Conservation (phyloP, 2,113 vertebrate genomes). For the Cryptomyrus ogoouensis region DNA sequence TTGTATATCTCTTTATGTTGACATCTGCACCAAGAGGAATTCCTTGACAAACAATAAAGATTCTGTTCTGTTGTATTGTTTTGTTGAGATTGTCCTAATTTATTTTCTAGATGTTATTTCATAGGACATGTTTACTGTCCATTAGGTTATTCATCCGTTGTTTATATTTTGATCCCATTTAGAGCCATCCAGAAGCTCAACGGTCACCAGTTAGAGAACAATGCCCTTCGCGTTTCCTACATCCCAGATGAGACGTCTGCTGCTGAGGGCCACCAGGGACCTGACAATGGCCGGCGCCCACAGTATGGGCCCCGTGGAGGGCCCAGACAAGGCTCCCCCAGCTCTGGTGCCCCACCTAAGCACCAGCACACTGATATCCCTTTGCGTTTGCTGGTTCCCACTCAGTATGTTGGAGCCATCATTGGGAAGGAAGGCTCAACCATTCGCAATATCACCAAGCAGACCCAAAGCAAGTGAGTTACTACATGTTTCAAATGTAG, state of each 20-base stretch:
- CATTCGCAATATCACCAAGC: constrained; percentile 92
- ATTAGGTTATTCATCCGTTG: neutral
- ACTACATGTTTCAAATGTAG: neutral
- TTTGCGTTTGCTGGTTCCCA: constrained; percentile 86
- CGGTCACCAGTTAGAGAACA: constrained; percentile 86
- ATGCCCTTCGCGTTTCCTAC: constrained; percentile 80
- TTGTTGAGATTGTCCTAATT: neutral
- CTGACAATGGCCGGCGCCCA: constrained; percentile 73
- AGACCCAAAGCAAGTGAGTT: constrained; percentile 92
- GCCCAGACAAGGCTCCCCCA: constrained; percentile 71
- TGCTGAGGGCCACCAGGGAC: constrained; percentile 59
- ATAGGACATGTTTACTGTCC: neutral
- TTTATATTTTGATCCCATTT: neutral
- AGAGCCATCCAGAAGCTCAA: constrained; percentile 94
- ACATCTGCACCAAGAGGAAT: neutral
- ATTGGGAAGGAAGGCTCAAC: constrained; percentile 93
- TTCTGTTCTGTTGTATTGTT: neutral
- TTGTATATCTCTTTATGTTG: neutral
- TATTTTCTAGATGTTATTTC: neutral
- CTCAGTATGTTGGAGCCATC: constrained; percentile 89
- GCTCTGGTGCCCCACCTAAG: constrained; percentile 67
- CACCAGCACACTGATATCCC: constrained; percentile 84
- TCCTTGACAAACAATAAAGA: neutral
- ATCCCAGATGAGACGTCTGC: constrained; percentile 80
- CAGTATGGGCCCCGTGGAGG: constrained; percentile 68